Evolutionary conservation across 2,113 vertebrate species (phyloP), one percentile per base, ranked within the genome.

Genomic region (Argyrosomus japonicus): DNA sequence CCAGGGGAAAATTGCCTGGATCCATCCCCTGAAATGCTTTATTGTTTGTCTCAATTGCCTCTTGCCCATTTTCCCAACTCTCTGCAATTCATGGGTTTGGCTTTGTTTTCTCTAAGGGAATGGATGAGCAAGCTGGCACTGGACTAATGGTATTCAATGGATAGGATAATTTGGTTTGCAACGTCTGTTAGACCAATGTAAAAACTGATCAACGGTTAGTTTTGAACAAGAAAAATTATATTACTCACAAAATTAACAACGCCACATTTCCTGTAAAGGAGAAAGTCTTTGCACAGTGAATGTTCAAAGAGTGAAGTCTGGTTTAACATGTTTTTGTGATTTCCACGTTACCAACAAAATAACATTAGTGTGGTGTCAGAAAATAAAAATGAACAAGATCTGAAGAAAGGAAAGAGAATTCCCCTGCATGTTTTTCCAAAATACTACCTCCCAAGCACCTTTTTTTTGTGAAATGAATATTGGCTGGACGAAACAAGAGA

Each of bases 401-500:
- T 71, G 29, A 81, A 77, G 53, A 68, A 60, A 62, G 40, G 23
- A 77, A 72, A 78, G 23, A 75, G 27, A 79, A 80, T 68, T 75
- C 29, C n/a, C 40, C 50, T 77, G 29, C 73, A 68, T 60, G 57
- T 82, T 91, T 84, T 88, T 87, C 85, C 83, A 72, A 88, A 78
- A 86, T 64, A 58, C 85, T 68, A 68, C 79, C 85, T 83, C 72
- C 69, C 83, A 74, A 54, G 74, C 69, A 84, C 87, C 68, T 88
- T 88, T 71, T 79, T 77, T 68, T 45, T 14, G 8, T 5, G 19
- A 61, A 5, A n/a, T 47, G 9, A 89, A 69, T 51, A 86, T 70
- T 90, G 75, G 68, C 83, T 83, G 77, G 79, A 84, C 88, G 87
- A 90, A 93, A 93, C 47, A 83, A 68, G 76, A 93, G 87, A 93